Base-by-base conservation (phyloP, 2,797 vertebrate genomes). In the Gouania willdenowi region DNA sequence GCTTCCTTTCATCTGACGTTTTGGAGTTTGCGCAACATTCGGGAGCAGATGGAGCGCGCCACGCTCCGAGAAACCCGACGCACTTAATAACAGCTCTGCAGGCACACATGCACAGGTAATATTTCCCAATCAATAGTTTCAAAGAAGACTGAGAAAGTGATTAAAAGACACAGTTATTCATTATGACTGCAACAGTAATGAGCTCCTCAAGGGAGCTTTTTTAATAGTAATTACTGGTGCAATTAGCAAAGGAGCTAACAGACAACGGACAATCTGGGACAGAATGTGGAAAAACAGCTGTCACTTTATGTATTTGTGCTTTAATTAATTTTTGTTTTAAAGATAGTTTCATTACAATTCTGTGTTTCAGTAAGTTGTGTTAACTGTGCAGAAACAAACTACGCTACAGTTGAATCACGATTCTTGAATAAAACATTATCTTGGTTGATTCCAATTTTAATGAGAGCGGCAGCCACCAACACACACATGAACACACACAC, bases 361-460 rank as follows among this genome's bases (percentile, higher is more conserved):
- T 30, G 15, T 24, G 21, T 45, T 21, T 44, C 46, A 50, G 41
- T 55, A 38, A 65, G 56, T 67, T 69, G 62, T 72, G 64, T 78
- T 75, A 67, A 81, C 78, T 75, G 24, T 41, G 55, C 9, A 7
- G 34, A 71, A 74, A 77, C 73, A 76, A 77, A 82, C 83, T 57
- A 79, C 39, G 70, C 48, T 74, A 66, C 52, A 65, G 41, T 42
- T 59, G 59, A 74, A 75, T 58, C 49, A 26, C 40, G 30, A 25
- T 42, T 65, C 71, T 70, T 78, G 71, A 13, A 63, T 76, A 70
- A 64, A n/a, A n/a, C n/a, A n/a, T n/a, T 69, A 64, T 67, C 66
- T 65, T 60, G 54, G 62, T 79, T 71, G 77, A 82, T 77, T 81
- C 62, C 60, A 57, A 75, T 71, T 81, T 68, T 80, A 81, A 81